Percentiles rank a stretch among this genome's conserved stretches.
These are phyloP conservation scores for Lysiphlebus fabarum DNA, from an alignment of 1,140 invertebrate species.

Conservation along the genomic window DNA sequence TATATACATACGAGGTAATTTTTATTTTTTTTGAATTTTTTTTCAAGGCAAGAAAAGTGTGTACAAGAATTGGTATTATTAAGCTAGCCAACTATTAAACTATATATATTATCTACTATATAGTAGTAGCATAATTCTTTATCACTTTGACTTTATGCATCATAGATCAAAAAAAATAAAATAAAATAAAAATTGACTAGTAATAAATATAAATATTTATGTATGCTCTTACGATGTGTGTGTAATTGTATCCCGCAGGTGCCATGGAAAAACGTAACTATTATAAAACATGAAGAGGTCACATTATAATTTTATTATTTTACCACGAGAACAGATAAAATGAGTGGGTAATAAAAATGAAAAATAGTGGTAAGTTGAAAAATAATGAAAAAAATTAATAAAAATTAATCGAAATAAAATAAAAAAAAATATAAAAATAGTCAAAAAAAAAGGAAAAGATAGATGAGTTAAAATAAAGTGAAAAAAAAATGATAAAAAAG, in stretches of 20 bases:
- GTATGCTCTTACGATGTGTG: too few relatives aligned
- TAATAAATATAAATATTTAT: too few relatives aligned
- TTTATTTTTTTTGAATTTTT: slow-evolving; percentile 31
- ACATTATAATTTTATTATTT: slow-evolving; percentile 44
- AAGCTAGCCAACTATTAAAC: too few relatives aligned
- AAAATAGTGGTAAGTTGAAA: slow-evolving; percentile 15
- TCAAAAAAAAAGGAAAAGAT: background rate
- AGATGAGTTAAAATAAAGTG: slow-evolving; percentile 3
- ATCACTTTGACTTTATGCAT: too few relatives aligned
- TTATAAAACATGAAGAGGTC: slow-evolving; percentile 23
- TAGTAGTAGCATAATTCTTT: too few relatives aligned
- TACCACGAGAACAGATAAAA: slow-evolving; percentile 30
- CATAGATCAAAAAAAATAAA: too few relatives aligned
- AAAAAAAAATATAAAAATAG: slow-evolving; percentile 5
- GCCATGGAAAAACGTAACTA: background rate
- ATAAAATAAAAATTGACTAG: too few relatives aligned
- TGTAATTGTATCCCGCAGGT: too few relatives aligned
- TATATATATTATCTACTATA: too few relatives aligned
- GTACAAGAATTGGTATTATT: too few relatives aligned
- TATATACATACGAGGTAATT: slow-evolving; percentile 43
- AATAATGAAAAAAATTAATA: slow-evolving; percentile 18
- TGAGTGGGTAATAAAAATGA: slow-evolving; percentile 5
- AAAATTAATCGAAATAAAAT: background rate
- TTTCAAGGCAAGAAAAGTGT: too few relatives aligned
- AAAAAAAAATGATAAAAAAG: slow-evolving; percentile 7